phyloP scores from a whole-genome alignment of 1,140 invertebrate genomes.

The Polyergus mexicanus region DNA sequence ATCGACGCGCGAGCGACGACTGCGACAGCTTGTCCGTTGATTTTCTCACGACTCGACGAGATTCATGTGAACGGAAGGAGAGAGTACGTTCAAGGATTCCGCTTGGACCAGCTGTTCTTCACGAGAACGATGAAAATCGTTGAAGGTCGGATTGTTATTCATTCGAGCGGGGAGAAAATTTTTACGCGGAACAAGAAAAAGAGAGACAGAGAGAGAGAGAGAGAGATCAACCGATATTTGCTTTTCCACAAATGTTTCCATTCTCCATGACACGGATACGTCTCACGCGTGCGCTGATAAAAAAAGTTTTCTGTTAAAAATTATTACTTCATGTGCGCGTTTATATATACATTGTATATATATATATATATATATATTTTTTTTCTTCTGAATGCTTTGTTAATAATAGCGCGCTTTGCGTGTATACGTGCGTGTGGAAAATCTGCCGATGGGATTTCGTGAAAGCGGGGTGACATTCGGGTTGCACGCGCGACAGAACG shows the following conservation, averaged over 20 bases:
- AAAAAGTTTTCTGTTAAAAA: conserved; percentile 34
- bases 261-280: conserved; percentile 1
- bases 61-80: neutral
- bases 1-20: neutral
- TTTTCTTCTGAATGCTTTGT: conserved; percentile 18
- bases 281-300: neutral
- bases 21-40: conserved; percentile 1
- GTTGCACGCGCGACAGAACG: conserved; percentile 42
- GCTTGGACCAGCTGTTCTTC: conserved; percentile 17
- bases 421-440: neutral
- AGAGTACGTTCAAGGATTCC: neutral
- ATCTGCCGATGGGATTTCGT: conserved; percentile 41
- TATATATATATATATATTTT: neutral
- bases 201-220: neutral
- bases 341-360: neutral
- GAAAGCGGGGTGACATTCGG: conserved; percentile 54
- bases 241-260: conserved; percentile 39
- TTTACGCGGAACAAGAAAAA: neutral
- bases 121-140: conserved; percentile 26
- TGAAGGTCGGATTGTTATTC: conserved; percentile 7
- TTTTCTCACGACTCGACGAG: conserved; percentile 13
- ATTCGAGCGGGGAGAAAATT: neutral
- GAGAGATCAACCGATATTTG: conserved; percentile 15
- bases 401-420: conserved; percentile 13
- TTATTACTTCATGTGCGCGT: conserved; percentile 18